Conservation (phyloP, 2,888 invertebrate genomes). For the Catocala fraxini region DNA sequence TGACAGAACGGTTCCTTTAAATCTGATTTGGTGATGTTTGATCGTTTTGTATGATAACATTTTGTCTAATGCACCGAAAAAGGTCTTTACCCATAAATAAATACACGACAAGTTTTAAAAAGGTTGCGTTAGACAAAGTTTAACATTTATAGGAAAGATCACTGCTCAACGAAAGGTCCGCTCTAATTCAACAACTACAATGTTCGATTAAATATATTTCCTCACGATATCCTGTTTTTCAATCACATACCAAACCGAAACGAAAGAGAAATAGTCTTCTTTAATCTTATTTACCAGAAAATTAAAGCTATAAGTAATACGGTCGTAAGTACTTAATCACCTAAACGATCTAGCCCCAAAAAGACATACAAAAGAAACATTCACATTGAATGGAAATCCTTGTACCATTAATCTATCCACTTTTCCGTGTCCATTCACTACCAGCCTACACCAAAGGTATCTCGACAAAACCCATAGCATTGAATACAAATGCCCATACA, state of each 20-base stretch:
- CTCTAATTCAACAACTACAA: too few species aligned
- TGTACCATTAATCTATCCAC: conserved; percentile 56
- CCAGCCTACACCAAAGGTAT: conserved; percentile 65
- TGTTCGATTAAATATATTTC: too few species aligned
- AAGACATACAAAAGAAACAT: conserved; percentile 52
- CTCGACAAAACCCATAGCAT: conserved; percentile 76
- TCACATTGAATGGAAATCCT: conserved; percentile 52
- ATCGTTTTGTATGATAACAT: conserved; percentile 14
- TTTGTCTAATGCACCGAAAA: not conserved
- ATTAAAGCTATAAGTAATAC: conserved; percentile 26
- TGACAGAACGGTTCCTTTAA: conserved; percentile 25
- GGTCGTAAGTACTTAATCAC: conserved; percentile 45
- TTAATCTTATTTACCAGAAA: conserved; percentile 30
- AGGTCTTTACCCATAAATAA: too few species aligned
- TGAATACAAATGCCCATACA: conserved; percentile 79
- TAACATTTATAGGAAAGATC: too few species aligned
- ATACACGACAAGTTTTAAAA: too few species aligned
- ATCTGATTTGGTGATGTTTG: conserved; percentile 21
- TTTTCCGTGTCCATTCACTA: conserved; percentile 67
- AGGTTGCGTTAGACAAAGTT: too few species aligned
- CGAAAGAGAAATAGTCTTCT: conserved; percentile 1
- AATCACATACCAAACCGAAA: not conserved
- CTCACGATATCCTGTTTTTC: not conserved
- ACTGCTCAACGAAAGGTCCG: too few species aligned
- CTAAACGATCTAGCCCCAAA: conserved; percentile 49